Percentiles rank a stretch among this genome's conserved stretches.
These are phyloP conservation scores for Pangasius larnaudii DNA, from an alignment of 2,797 vertebrate genomes.

Conservation along the genomic window DNA sequence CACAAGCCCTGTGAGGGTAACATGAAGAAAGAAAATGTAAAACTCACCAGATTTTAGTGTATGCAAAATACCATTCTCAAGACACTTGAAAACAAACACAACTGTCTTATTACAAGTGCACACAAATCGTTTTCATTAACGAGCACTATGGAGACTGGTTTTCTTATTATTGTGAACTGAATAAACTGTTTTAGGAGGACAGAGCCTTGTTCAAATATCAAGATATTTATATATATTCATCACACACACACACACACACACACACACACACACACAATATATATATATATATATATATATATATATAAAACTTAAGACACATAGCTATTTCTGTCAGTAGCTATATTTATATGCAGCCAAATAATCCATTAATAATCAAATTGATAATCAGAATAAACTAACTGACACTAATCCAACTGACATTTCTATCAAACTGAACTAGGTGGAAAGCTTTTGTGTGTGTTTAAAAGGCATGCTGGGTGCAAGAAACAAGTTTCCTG, in stretches of 20 bases:
- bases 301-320: no score
- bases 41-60: background rate
- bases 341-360: background rate
- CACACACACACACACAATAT: no score
- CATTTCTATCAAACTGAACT: background rate
- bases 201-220: background rate
- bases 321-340: background rate
- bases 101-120: background rate
- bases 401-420: background rate
- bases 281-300: no score
- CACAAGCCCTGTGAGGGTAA: slow-evolving; percentile 78
- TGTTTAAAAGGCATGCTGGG: background rate
- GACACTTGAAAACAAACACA: background rate
- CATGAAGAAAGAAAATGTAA: background rate
- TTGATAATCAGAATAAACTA: no score
- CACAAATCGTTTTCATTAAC: background rate
- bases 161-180: background rate
- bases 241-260: no score
- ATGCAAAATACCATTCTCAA: background rate
- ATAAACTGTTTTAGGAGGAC: background rate
- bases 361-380: no score
- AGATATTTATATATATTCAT: background rate
- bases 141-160: background rate
- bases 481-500: no score
- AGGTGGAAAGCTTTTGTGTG: background rate